Evolutionary conservation across 2,797 vertebrate genomes (phyloP).

Genomic region (Channallabes apus): DNA sequence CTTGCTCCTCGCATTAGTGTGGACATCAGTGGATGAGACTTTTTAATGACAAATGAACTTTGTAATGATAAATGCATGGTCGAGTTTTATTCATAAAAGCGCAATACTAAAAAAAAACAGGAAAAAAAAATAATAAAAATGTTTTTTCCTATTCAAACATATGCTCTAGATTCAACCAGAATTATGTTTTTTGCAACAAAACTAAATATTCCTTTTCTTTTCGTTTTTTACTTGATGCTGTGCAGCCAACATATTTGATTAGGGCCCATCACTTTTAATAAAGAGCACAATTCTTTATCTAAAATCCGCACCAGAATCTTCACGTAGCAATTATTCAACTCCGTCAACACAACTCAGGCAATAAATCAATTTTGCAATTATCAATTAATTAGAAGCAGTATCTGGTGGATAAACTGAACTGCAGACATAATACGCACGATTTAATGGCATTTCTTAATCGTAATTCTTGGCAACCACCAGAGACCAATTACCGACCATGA

Average conservation of each 20-base stretch:
- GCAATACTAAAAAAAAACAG: conserved; percentile 26
- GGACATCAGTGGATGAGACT: conserved; percentile 56
- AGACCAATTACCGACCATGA: conserved; percentile 75
- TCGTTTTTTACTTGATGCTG: not conserved
- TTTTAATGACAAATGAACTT: conserved; percentile 54
- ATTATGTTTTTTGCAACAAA: not conserved
- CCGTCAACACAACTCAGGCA: conserved; percentile 63
- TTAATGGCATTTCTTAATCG: conserved; percentile 79
- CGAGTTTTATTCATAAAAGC: conserved; percentile 49
- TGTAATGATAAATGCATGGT: conserved; percentile 51
- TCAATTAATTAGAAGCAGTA: conserved; percentile 74
- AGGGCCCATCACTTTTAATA: conserved; percentile 1
- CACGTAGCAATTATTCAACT: conserved; percentile 61
- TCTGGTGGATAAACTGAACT: conserved; percentile 69
- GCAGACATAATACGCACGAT: conserved; percentile 70
- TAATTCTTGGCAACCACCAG: conserved; percentile 72
- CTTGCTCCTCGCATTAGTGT: conserved; percentile 58
- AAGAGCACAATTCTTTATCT: not conserved
- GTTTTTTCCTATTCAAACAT: not conserved
- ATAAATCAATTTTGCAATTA: conserved; percentile 74
- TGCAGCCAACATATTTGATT: not conserved
- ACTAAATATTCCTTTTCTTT: not conserved
- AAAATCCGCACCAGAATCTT: conserved; percentile 34
- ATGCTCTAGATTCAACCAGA: not conserved
- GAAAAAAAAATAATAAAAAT: not conserved